phyloP scores from a whole-genome alignment of 2,113 vertebrate species.

The Calidris pygmaea region DNA sequence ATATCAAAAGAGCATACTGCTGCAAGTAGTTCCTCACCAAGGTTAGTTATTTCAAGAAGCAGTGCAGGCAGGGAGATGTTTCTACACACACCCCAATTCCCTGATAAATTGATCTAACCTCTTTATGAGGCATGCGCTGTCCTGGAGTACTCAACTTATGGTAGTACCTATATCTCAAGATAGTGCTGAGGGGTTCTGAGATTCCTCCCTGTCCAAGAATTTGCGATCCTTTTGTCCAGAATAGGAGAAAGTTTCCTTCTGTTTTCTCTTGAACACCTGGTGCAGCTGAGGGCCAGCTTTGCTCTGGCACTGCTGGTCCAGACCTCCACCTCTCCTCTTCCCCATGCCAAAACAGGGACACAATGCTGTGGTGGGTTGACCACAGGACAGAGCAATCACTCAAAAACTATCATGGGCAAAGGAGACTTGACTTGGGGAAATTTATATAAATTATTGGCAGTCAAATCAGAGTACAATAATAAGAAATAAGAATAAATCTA shows the following conservation, averaged over 20 bases:
- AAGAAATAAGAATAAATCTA: background rate
- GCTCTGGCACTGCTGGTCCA: background rate
- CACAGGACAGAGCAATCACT: background rate
- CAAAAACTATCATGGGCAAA: background rate
- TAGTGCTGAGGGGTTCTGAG: background rate
- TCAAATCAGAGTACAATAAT: background rate
- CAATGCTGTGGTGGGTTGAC: too few species aligned
- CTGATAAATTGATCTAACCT: background rate
- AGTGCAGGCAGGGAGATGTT: background rate
- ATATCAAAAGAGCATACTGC: background rate
- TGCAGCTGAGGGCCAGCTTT: background rate
- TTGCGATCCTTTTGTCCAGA: background rate
- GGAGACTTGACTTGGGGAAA: background rate
- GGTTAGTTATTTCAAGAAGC: background rate
- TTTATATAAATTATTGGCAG: background rate
- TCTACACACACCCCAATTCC: background rate
- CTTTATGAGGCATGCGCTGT: background rate
- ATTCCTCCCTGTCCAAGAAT: background rate
- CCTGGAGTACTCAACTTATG: background rate
- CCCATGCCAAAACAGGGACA: background rate
- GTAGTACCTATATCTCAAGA: background rate
- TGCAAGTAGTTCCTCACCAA: background rate
- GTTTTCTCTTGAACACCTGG: background rate
- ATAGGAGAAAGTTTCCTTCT: background rate
- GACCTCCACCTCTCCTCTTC: background rate